Evolutionary conservation across 1,140 invertebrate genomes (phyloP).

Genomic region (Nephotettix cincticeps): DNA sequence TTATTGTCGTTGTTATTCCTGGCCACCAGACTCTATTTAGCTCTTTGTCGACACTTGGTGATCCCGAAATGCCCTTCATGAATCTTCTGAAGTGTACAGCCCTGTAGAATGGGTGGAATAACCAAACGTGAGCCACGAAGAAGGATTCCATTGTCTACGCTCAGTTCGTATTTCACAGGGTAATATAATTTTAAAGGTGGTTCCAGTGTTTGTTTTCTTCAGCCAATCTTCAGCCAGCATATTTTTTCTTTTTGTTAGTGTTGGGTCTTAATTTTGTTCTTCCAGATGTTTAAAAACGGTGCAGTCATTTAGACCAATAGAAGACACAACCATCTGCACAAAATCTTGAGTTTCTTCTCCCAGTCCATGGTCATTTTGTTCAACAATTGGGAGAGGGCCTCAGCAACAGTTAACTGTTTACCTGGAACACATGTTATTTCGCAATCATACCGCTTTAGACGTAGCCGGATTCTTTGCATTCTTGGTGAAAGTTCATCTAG

Average conservation of each 20-base stretch:
- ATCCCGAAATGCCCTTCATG: too few species aligned
- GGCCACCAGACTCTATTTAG: not conserved
- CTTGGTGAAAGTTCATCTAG: not conserved
- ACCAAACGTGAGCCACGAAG: not conserved
- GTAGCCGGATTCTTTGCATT: not conserved
- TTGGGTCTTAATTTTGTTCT: not conserved
- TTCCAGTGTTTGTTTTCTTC: not conserved
- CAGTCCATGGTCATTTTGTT: not conserved
- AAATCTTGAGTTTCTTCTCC: not conserved
- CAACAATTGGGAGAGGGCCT: not conserved
- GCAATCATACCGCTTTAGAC: not conserved
- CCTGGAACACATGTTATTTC: too few species aligned
- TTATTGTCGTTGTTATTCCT: not conserved
- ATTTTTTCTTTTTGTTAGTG: not conserved
- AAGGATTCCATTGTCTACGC: not conserved
- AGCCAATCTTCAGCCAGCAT: not conserved
- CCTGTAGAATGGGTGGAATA: not conserved
- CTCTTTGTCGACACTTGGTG: too few species aligned
- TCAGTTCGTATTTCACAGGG: not conserved
- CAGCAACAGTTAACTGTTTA: not conserved
- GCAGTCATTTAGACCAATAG: not conserved
- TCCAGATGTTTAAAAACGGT: not conserved
- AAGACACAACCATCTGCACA: too few species aligned
- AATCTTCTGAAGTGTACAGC: not conserved
- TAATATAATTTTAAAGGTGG: not conserved